These are phyloP conservation scores for Venustaconcha ellipsiformis DNA, from an alignment of 1,140 invertebrate species.

Conservation along the genomic window DNA sequence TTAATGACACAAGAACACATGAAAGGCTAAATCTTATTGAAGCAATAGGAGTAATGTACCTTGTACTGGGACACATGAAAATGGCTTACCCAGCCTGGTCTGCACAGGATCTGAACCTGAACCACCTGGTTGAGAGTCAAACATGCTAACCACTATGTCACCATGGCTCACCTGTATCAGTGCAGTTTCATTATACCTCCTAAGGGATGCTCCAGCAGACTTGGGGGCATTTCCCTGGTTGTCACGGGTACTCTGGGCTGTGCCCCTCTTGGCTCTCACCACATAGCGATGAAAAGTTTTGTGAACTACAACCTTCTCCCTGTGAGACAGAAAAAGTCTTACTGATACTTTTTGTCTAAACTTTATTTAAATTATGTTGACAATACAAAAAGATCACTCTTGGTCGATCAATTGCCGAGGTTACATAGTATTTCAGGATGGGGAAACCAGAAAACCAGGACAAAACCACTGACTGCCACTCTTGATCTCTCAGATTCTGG, in stretches of 20 bases:
- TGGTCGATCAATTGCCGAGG: no score
- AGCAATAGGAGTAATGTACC: no score
- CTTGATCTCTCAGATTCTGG: no score
- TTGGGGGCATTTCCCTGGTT: slow-evolving; percentile 76
- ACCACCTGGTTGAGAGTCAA: no score
- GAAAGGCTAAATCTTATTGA: no score
- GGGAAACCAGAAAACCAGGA: no score
- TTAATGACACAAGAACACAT: no score
- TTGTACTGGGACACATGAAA: neutral
- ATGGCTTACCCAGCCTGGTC: neutral
- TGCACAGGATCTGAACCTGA: neutral
- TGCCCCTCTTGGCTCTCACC: slow-evolving; percentile 85
- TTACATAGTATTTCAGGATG: no score
- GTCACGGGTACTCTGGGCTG: slow-evolving; percentile 80
- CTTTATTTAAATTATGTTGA: no score
- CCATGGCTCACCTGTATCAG: slow-evolving; percentile 50
- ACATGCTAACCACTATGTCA: neutral
- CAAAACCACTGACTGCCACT: no score
- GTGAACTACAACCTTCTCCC: slow-evolving; percentile 76
- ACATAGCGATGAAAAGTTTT: slow-evolving; percentile 92
- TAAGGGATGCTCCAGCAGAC: slow-evolving; percentile 84
- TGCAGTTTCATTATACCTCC: slow-evolving; percentile 81
- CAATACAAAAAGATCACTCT: no score
- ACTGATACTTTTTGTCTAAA: no score
- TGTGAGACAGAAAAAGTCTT: slow-evolving; percentile 41